phyloP scores from a whole-genome alignment of 2,113 vertebrate genomes.

The Pungitius pungitius region DNA sequence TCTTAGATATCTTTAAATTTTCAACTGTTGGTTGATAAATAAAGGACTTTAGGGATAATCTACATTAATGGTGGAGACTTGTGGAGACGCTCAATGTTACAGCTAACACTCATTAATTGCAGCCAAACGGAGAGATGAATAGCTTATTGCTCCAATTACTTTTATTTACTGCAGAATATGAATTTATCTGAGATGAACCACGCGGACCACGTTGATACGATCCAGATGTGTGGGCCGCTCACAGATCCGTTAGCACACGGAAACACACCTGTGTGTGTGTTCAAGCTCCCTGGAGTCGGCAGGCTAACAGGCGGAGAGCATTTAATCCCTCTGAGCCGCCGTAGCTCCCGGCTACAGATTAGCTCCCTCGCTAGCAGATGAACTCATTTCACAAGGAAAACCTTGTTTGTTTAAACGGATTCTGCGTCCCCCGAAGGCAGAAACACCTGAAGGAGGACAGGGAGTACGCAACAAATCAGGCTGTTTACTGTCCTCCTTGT shows the following conservation, averaged over 20 bases:
- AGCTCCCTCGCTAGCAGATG: constrained; percentile 30
- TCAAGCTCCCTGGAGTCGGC: no score
- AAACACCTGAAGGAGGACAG: not conserved
- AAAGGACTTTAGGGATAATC: not conserved
- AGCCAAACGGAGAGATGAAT: not conserved
- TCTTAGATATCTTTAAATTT: not conserved
- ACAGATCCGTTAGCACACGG: no score
- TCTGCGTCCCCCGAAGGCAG: constrained; percentile 8
- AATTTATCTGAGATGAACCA: no score
- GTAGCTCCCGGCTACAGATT: constrained; percentile 40
- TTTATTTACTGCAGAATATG: no score
- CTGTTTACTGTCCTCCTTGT: not conserved
- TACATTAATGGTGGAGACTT: no score
- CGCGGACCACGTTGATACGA: no score
- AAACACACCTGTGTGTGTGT: no score
- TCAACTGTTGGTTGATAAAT: not conserved
- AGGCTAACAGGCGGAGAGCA: constrained; percentile 12
- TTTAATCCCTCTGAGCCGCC: constrained; percentile 40
- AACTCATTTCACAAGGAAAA: constrained; percentile 21
- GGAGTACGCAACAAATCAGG: not conserved
- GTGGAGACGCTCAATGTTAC: no score
- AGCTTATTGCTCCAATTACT: not conserved
- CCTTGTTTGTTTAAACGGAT: constrained; percentile 16
- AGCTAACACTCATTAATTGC: not conserved
- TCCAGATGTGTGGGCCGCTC: no score